A percentile compares a stretch with the other conserved stretches of the same genome.
Evolutionary conservation across 1,140 invertebrate species (phyloP).

Genomic region (Papilio machaon): DNA sequence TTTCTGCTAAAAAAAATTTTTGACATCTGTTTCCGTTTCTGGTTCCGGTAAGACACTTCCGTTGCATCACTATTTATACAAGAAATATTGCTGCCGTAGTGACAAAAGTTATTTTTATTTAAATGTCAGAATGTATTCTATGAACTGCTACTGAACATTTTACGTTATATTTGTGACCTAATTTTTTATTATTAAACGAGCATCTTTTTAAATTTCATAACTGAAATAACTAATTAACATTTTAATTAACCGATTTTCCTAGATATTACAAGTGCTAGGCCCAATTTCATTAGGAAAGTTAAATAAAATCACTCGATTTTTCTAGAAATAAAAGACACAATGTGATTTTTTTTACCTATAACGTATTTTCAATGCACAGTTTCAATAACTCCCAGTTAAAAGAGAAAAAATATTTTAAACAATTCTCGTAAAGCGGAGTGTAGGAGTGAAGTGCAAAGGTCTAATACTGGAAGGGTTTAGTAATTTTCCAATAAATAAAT

Average conservation of each 20-base stretch:
- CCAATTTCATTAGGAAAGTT: no score
- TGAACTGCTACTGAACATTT: not conserved
- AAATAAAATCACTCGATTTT: no score
- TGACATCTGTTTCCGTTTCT: no score
- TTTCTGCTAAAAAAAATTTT: no score
- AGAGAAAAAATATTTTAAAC: not conserved
- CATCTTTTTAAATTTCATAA: not conserved
- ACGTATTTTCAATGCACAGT: not conserved
- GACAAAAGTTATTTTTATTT: not conserved
- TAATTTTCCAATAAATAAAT: slow-evolving; percentile 32
- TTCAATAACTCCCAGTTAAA: not conserved
- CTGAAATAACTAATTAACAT: not conserved
- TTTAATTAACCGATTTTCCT: not conserved
- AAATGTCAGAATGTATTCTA: slow-evolving; percentile 1
- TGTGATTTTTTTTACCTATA: no score
- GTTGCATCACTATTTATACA: slow-evolving; percentile 6
- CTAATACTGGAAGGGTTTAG: not conserved
- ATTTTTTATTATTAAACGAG: not conserved
- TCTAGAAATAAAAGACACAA: no score
- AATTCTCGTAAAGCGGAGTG: not conserved
- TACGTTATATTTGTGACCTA: not conserved
- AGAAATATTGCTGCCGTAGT: not conserved
- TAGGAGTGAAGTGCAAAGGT: not conserved
- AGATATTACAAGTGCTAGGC: no score
- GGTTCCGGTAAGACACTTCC: no score